A percentile compares a stretch with the other conserved stretches of the same genome.
These are phyloP conservation scores for Cyrtorhinus lividipennis DNA, from an alignment of 1,140 invertebrate genomes.

Conservation along the genomic window DNA sequence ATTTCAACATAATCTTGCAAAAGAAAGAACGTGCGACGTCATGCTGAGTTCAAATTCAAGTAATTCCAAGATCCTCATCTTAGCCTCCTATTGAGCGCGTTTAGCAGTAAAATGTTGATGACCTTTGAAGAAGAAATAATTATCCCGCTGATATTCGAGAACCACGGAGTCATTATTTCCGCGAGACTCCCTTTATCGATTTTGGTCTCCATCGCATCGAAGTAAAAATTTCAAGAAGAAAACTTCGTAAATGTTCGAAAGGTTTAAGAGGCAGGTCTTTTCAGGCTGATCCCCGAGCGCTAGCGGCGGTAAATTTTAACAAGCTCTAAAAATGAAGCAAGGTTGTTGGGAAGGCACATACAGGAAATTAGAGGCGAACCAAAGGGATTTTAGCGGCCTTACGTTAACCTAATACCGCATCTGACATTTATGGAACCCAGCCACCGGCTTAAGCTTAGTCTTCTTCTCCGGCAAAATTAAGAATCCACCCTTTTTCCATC, in stretches of 20 bases:
- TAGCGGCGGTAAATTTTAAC: not conserved
- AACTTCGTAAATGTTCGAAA: conserved; percentile 6
- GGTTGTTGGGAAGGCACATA: conserved; percentile 1
- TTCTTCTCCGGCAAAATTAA: not conserved
- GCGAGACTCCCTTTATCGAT: not conserved
- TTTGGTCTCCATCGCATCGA: not conserved
- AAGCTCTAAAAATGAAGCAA: conserved; percentile 8
- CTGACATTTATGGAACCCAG: not conserved
- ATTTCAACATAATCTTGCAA: no score
- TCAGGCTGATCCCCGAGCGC: not conserved
- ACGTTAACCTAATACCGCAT: conserved; percentile 5
- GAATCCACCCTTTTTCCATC: not conserved
- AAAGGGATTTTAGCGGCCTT: conserved; percentile 5
- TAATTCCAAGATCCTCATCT: no score
- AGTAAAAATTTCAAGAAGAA: conserved; percentile 8
- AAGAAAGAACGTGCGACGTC: no score
- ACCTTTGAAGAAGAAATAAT: no score
- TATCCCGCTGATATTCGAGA: no score
- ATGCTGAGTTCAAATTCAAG: no score
- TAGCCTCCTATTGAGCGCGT: no score
- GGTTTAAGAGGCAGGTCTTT: not conserved
- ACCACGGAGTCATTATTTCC: no score
- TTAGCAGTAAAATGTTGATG: no score
- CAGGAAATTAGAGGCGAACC: conserved; percentile 9
- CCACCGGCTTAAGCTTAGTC: not conserved